A percentile compares a stretch with the other conserved stretches of the same genome.
phyloP scores from a whole-genome alignment of 2,797 vertebrate species.

The Etheostoma nigrum region DNA sequence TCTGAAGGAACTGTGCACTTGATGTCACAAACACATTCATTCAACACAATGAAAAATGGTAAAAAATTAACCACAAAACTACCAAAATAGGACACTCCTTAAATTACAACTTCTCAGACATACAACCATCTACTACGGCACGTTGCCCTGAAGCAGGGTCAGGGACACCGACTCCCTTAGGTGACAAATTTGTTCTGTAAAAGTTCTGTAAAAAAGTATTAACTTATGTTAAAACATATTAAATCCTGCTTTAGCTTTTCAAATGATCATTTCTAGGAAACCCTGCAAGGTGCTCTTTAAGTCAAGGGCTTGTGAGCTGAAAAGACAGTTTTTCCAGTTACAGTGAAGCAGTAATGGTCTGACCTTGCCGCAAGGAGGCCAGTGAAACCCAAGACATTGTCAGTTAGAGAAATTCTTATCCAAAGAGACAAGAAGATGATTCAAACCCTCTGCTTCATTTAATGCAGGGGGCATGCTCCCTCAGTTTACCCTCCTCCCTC shows the following conservation, averaged over 20 bases:
- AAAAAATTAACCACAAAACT: too few species aligned
- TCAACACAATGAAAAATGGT: too few species aligned
- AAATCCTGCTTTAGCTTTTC: neutral
- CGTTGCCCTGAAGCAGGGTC: too few species aligned
- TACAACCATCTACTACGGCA: too few species aligned
- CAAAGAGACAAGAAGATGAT: conserved; percentile 62
- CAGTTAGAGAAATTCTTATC: conserved; percentile 46
- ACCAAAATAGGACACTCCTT: too few species aligned
- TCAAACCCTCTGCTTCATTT: conserved; percentile 64
- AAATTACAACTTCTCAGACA: too few species aligned
- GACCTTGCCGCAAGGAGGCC: conserved; percentile 39
- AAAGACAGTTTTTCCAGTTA: neutral
- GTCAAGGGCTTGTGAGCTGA: neutral
- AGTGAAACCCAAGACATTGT: conserved; percentile 32
- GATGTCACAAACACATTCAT: too few species aligned
- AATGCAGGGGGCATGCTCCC: conserved; percentile 37
- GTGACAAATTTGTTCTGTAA: too few species aligned
- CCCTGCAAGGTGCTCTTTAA: neutral
- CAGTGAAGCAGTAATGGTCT: conserved; percentile 17
- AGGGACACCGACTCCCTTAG: too few species aligned
- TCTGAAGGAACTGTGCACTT: too few species aligned
- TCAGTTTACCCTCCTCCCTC: conserved; percentile 29
- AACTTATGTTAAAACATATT: neutral
- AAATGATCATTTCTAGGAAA: neutral
- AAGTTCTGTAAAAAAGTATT: too few species aligned